Evolutionary conservation across 2,113 vertebrate genomes (phyloP).

Genomic region (Ailurus styani): DNA sequence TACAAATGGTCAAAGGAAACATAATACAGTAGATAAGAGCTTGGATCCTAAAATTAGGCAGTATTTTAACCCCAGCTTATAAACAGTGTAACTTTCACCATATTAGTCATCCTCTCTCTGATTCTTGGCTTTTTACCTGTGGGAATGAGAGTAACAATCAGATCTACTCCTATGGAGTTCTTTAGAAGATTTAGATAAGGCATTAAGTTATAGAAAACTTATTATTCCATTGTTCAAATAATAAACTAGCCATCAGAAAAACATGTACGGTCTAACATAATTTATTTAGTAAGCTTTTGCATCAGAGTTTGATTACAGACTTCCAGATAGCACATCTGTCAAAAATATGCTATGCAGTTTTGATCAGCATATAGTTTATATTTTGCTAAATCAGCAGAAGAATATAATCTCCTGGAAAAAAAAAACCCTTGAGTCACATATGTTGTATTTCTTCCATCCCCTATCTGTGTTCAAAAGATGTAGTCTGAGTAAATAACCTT

Average conservation of each 20-base stretch:
- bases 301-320: not conserved
- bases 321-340: not conserved
- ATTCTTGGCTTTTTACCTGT: not conserved
- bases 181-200: not conserved
- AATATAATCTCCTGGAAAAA: not conserved
- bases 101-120: not conserved
- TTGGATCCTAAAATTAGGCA: not conserved
- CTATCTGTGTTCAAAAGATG: accelerated
- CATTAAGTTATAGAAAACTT: not conserved
- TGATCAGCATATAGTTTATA: not conserved
- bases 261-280: not conserved
- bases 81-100: not conserved
- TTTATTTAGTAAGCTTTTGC: not conserved
- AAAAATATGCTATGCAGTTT: not conserved
- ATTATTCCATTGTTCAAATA: not conserved
- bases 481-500: not conserved
- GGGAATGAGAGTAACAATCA: not conserved
- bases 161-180: not conserved
- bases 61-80: not conserved
- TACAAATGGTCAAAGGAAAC: not conserved
- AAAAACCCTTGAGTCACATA: not conserved
- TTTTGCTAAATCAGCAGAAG: not conserved
- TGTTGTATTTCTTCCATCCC: not conserved
- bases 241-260: not conserved
- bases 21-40: not conserved